Percentiles rank a stretch among this genome's conserved stretches.
Evolutionary conservation across 2,113 vertebrate species (phyloP).

Genomic region (Elephas maximus): DNA sequence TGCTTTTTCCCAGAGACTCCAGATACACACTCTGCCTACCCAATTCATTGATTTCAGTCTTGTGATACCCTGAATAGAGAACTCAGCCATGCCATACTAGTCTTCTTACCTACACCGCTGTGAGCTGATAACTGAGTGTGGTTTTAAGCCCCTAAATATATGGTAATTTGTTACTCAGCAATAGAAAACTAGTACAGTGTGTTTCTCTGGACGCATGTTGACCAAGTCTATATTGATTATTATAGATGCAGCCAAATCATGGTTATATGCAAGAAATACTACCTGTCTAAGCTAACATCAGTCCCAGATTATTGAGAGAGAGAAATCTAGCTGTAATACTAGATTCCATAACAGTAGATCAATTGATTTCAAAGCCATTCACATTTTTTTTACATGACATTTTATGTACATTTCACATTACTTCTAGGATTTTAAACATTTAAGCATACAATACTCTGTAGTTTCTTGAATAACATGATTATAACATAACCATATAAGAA

Average conservation of each 20-base stretch:
- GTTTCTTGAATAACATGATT: constrained; percentile 13
- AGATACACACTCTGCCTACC: neutral
- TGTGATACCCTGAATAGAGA: neutral
- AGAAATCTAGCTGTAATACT: neutral
- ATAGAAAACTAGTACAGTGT: neutral
- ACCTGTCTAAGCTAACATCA: neutral
- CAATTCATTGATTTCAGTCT: too few species aligned
- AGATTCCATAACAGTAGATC: neutral
- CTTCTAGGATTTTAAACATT: neutral
- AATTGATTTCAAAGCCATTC: neutral
- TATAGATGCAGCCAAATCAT: neutral
- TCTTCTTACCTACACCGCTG: neutral
- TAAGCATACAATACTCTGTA: neutral
- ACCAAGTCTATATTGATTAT: neutral
- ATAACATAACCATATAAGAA: neutral
- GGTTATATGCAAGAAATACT: neutral
- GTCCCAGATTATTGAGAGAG: neutral
- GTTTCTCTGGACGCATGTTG: neutral
- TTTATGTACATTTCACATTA: neutral
- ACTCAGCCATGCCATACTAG: neutral
- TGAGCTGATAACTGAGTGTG: neutral
- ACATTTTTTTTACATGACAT: neutral
- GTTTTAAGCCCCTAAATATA: neutral
- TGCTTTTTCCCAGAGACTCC: neutral
- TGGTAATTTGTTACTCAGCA: neutral